Evolutionary conservation across 2,888 invertebrate species (phyloP).

Genomic region (Teleiodes luculella): DNA sequence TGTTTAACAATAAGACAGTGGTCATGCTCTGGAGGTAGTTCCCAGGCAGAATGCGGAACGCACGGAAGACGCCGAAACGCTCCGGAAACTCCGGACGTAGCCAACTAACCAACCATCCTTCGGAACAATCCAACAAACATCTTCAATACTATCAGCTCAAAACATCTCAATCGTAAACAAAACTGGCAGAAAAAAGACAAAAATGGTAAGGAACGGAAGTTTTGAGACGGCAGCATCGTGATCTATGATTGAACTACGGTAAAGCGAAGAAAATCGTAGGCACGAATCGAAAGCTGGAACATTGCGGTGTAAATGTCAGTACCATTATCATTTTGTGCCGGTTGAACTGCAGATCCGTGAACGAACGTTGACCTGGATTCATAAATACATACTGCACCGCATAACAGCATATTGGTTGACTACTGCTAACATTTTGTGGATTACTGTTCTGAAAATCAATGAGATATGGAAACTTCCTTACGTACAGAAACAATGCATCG

Average conservation of each 20-base stretch:
- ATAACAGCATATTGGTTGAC: neutral
- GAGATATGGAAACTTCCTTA: conserved; percentile 55
- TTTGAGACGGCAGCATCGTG: conserved; percentile 35
- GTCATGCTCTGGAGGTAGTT: conserved; percentile 28
- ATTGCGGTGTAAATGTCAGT: conserved; percentile 46
- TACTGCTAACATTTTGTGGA: conserved; percentile 21
- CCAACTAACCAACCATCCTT: conserved; percentile 30
- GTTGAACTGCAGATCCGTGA: conserved; percentile 54
- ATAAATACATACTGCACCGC: conserved; percentile 21
- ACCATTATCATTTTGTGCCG: conserved; percentile 51
- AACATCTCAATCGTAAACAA: neutral
- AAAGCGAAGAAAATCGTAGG: conserved; percentile 32
- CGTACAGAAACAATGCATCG: conserved; percentile 65
- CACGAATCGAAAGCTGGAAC: conserved; percentile 47
- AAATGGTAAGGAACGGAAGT: conserved; percentile 9
- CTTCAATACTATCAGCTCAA: conserved; percentile 22
- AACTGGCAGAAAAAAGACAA: neutral
- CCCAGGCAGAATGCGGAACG: conserved; percentile 51
- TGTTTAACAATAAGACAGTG: neutral
- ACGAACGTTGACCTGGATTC: conserved; percentile 52
- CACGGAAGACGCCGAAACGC: conserved; percentile 40
- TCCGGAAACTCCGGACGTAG: conserved; percentile 26
- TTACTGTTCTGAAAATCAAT: conserved; percentile 56
- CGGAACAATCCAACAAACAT: conserved; percentile 24
- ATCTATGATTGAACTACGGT: conserved; percentile 48